A percentile compares a stretch with the other conserved stretches of the same genome.
phyloP scores from a whole-genome alignment of 2,113 vertebrate genomes.

The Corythornis madagascariensis region DNA sequence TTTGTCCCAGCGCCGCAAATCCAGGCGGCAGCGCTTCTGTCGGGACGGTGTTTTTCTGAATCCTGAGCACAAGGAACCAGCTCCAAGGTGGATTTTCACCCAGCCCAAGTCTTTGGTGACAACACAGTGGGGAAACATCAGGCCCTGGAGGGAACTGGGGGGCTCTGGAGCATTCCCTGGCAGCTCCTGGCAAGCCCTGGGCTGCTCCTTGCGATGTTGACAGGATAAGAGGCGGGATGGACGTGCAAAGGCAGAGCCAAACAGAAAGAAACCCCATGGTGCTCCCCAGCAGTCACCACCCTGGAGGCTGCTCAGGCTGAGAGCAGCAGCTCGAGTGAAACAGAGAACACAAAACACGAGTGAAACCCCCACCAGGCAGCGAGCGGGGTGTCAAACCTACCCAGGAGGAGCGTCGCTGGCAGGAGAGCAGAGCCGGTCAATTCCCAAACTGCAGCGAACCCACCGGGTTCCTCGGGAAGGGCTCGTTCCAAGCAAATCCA shows the following conservation, averaged over 20 bases:
- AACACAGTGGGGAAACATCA: rapidly evolving
- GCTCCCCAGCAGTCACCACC: neutral
- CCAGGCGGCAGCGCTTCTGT: rapidly evolving
- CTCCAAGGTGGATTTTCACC: neutral
- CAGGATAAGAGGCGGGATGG: neutral
- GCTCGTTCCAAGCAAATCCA: neutral
- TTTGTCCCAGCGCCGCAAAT: rapidly evolving
- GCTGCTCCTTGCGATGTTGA: neutral
- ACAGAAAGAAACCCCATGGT: neutral
- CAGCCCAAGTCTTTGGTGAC: neutral
- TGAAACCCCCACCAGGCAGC: neutral
- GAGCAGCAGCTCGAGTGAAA: neutral
- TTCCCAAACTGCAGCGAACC: neutral
- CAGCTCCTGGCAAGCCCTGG: neutral
- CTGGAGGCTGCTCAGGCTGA: rapidly evolving
- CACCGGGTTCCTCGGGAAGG: neutral
- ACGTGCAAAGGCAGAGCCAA: neutral
- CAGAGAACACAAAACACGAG: neutral
- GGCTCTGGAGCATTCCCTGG: neutral
- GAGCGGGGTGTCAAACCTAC: neutral
- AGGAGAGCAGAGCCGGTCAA: neutral
- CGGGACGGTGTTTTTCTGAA: neutral
- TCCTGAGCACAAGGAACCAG: neutral
- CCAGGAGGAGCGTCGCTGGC: neutral
- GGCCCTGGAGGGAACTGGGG: neutral